These are phyloP conservation scores for Semnornis frantzii DNA, from an alignment of 2,113 vertebrate genomes.

Conservation along the genomic window DNA sequence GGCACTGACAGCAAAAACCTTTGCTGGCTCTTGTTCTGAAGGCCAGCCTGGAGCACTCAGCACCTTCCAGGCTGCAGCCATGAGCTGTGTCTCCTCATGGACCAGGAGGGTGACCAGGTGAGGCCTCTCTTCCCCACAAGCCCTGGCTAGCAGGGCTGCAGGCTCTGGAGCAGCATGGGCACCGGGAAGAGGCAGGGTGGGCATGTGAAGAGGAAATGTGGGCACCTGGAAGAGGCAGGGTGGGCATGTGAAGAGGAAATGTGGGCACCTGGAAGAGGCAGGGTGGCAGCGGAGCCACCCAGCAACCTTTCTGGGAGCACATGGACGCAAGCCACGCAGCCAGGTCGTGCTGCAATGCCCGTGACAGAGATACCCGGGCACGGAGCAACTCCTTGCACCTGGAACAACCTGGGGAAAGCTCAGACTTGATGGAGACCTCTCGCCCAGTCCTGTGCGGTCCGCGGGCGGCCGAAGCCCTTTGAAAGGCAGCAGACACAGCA, in stretches of 20 bases:
- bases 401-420: not conserved
- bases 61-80: not conserved
- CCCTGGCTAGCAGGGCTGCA: not conserved
- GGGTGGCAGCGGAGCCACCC: not conserved
- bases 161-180: accelerated
- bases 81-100: not conserved
- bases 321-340: not conserved
- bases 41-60: not conserved
- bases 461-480: accelerated
- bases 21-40: not conserved
- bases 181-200: not conserved
- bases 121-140: accelerated
- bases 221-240: too few relatives aligned
- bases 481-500: accelerated
- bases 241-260: too few relatives aligned
- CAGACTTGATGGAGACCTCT: not conserved
- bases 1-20: not conserved
- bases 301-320: not conserved
- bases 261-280: too few relatives aligned
- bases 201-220: too few relatives aligned
- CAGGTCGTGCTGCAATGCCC: accelerated
- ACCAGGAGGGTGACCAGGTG: not conserved
- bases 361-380: not conserved
- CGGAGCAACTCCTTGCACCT: not conserved
- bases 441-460: accelerated